A percentile compares a stretch with the other conserved stretches of the same genome.
Evolutionary conservation across 2,888 invertebrate genomes (phyloP).

Genomic region (Drosophila pegasa): DNA sequence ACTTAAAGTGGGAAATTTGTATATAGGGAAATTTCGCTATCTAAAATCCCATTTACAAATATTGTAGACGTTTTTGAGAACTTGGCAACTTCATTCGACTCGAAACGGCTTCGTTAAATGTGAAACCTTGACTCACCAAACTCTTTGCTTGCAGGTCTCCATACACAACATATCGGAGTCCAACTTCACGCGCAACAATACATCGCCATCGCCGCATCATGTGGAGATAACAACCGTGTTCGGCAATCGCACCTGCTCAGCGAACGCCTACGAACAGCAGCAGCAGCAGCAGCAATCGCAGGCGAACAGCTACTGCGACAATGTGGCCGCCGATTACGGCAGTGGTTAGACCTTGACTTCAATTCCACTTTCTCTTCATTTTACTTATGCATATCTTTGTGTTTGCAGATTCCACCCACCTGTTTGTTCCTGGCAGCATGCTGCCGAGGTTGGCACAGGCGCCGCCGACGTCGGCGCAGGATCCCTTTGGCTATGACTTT

Average conservation of each 20-base stretch:
- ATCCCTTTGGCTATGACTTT: conserved; percentile 93
- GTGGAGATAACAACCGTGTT: conserved; percentile 85
- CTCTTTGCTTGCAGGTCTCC: conserved; percentile 77
- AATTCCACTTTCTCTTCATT: not conserved
- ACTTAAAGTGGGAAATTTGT: too few species aligned
- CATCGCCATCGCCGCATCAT: conserved; percentile 83
- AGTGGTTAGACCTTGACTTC: conserved; percentile 55
- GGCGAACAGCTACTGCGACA: conserved; percentile 73
- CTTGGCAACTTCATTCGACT: not conserved
- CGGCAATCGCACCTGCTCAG: conserved; percentile 70
- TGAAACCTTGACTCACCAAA: not conserved
- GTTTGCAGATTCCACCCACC: conserved; percentile 86
- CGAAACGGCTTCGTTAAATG: not conserved
- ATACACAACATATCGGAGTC: conserved; percentile 85
- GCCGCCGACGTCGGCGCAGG: conserved; percentile 90
- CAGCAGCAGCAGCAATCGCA: conserved; percentile 52
- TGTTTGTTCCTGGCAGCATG: conserved; percentile 93
- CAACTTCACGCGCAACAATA: conserved; percentile 82
- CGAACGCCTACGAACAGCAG: conserved; percentile 74
- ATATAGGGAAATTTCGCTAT: not conserved
- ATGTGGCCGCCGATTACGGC: conserved; percentile 73
- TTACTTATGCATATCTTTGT: not conserved
- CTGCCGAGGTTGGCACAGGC: conserved; percentile 85
- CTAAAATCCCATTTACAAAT: not conserved
- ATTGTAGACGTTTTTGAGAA: not conserved